A percentile compares a stretch with the other conserved stretches of the same genome.
phyloP scores from a whole-genome alignment of 2,113 vertebrate species.

The Trogon melanurus region DNA sequence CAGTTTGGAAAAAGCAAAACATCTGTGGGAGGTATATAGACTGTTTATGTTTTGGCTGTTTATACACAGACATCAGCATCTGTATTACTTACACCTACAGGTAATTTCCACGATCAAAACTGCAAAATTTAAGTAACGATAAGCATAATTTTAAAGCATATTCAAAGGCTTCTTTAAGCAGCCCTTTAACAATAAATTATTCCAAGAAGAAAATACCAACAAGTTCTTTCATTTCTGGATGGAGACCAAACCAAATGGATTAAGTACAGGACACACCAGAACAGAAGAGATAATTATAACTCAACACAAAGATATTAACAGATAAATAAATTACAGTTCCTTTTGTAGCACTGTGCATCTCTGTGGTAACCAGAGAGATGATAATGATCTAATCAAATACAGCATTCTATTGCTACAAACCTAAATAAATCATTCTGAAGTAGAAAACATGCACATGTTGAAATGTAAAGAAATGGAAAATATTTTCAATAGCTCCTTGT shows the following conservation, averaged over 20 bases:
- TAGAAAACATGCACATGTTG: conserved; percentile 6
- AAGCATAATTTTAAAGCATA: background rate
- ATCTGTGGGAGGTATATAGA: background rate
- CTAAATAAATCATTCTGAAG: conserved; percentile 47
- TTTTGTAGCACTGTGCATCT: background rate
- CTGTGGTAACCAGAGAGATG: conserved; percentile 31
- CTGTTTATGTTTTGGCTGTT: background rate
- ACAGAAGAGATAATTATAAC: background rate
- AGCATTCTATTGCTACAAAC: background rate
- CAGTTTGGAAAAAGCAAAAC: background rate
- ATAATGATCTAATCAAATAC: conserved; percentile 24
- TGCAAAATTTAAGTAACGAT: background rate
- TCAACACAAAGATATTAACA: conserved; percentile 16
- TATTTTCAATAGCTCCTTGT: background rate
- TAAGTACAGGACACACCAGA: background rate
- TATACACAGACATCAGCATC: background rate
- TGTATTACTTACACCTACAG: background rate
- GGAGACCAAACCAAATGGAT: background rate
- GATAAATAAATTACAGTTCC: background rate
- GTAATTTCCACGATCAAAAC: background rate
- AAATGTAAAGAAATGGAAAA: conserved; percentile 18
- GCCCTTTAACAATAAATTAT: background rate
- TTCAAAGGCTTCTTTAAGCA: background rate
- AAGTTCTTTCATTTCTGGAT: background rate
- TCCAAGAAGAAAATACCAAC: background rate